Conservation (phyloP, 2,113 vertebrate genomes). For the Salvelinus namaycush region DNA sequence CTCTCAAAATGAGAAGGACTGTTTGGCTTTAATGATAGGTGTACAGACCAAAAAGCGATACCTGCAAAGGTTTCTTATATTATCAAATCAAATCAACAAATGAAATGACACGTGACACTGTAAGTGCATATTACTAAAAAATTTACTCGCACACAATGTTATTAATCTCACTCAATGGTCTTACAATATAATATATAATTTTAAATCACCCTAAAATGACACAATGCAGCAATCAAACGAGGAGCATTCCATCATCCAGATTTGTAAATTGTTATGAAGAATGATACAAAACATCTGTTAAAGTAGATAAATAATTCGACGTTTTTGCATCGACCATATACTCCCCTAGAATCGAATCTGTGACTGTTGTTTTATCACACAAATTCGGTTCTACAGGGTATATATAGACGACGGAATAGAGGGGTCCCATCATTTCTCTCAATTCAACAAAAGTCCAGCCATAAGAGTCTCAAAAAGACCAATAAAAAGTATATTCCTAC, state of each 20-base stretch:
- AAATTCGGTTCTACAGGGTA: constrained; percentile 93
- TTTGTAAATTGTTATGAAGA: not conserved
- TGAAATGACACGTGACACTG: not conserved
- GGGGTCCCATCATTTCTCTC: constrained; percentile 6
- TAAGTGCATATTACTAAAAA: not conserved
- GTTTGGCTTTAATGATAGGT: not conserved
- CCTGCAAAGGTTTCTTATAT: not conserved
- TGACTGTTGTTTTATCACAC: constrained; percentile 84
- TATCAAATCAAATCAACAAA: not conserved
- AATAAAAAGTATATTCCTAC: not conserved
- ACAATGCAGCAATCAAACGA: not conserved
- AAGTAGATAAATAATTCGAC: constrained; percentile 86
- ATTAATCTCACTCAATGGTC: no score
- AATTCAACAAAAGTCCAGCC: not conserved
- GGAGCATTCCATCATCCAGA: not conserved
- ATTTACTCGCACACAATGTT: not conserved
- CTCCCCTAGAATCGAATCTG: constrained; percentile 98
- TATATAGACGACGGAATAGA: constrained; percentile 77
- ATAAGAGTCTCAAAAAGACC: not conserved
- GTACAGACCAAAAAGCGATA: not conserved
- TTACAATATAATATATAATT: not conserved
- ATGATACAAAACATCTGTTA: not conserved
- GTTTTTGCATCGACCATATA: constrained; percentile 97
- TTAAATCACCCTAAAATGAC: not conserved
- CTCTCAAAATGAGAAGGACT: not conserved